Base-by-base conservation (phyloP, 2,888 invertebrate species). In the Pandemis cinnamomeana region DNA sequence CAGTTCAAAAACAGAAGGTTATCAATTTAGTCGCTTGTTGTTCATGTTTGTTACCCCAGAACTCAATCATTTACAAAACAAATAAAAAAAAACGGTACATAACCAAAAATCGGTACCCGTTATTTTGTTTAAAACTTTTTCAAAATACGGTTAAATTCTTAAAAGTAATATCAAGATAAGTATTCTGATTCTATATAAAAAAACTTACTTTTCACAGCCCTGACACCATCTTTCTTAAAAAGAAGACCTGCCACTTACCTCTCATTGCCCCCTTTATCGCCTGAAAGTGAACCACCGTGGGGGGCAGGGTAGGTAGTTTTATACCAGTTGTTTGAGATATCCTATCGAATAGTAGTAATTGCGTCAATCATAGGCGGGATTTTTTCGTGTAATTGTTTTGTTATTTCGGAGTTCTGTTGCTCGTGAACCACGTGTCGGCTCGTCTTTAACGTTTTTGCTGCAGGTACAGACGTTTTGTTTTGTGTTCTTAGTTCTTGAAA, bases 271-370 rank as follows among this genome's bases (percentile, higher is more conserved):
- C 82, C 83, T 78, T 69, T 75, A 8, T 42, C 73, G 53, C 71
- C 84, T 75, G 1, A 27, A 2, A 20, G 6, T 7, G 46, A 75
- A 46, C 15, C 11, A n/a, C n/a, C 11, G 71, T 75, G 82, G 79
- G 84, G 76, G 80, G 79, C 77, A 78, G 77, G 82, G 87, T n/a
- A 82, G 86, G 41, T 78, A 87, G 81, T 78, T 71, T 75, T 78
- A 84, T 58, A 82, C 46, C 84, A 85, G 91, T 69, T 75, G 78
- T 77, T 78, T 74, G 80, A 75, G 83, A 91, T 92, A 73, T 73
- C 66, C 73, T 91, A 91, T 90, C 90, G 87, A 86, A 89, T 87
- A 88, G 87, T 84, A 91, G 88, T 92, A 92, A 92, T 92, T 88
- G 86, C 87, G 87, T 90, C 89, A 89, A 80, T 86, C 87, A 84